Percentiles rank a stretch among this genome's conserved stretches.
Conservation (phyloP, 2,113 vertebrate species). For the Oreocharis arfaki region DNA sequence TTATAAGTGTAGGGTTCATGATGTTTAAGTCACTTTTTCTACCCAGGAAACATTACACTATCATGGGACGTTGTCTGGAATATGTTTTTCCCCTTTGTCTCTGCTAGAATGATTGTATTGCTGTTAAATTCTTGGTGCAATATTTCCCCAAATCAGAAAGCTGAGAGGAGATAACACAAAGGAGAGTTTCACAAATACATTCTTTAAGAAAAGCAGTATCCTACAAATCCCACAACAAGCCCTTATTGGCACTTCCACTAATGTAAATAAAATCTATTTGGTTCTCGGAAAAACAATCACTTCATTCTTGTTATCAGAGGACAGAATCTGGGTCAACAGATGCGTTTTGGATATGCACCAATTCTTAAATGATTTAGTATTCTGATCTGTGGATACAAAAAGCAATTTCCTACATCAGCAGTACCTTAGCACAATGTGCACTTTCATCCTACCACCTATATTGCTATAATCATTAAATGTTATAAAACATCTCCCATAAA, state of each 20-base stretch:
- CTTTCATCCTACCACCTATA: slow-evolving; percentile 62
- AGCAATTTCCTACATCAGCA: slow-evolving; percentile 76
- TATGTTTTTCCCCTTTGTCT: neutral
- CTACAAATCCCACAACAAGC: slow-evolving; percentile 31
- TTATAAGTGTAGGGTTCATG: neutral
- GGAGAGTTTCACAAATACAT: neutral
- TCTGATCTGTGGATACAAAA: slow-evolving; percentile 75
- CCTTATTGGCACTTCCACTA: slow-evolving; percentile 52
- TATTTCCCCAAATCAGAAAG: neutral
- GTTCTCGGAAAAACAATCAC: slow-evolving; percentile 74
- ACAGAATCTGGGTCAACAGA: slow-evolving; percentile 75
- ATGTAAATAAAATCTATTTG: slow-evolving; percentile 63
- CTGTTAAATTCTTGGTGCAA: neutral
- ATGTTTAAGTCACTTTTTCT: neutral
- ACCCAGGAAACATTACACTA: neutral
- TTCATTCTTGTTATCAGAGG: slow-evolving; percentile 57
- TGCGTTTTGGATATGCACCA: slow-evolving; percentile 70
- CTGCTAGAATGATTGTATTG: neutral
- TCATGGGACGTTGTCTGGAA: neutral
- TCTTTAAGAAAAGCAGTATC: slow-evolving; percentile 36
- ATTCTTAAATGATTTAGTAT: slow-evolving; percentile 82
- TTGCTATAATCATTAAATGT: slow-evolving; percentile 65
- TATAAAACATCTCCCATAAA: slow-evolving; percentile 63
- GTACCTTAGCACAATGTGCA: slow-evolving; percentile 61
- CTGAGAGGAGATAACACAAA: neutral